Evolutionary conservation across 2,888 invertebrate species (phyloP), one percentile per base, ranked within the genome.

Genomic region (Hypolimnas misippus): DNA sequence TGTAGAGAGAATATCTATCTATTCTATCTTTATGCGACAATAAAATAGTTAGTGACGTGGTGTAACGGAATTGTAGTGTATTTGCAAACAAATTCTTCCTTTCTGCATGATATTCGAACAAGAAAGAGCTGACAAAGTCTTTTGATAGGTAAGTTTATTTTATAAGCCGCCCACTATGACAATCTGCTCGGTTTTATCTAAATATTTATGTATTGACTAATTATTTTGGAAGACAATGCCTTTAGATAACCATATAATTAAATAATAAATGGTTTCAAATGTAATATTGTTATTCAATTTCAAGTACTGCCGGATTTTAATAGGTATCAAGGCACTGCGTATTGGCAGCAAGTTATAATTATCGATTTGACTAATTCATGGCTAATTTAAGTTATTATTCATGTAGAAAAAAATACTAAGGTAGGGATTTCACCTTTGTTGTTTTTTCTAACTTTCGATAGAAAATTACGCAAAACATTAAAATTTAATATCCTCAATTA

Each of bases 241-340:
- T 19, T 21, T 31, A n/a, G 16, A 53, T 53, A 50, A n/a, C 8
- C 21, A 31, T 14, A 38, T 25, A 58, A 51, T 49, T 38, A 8
- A 42, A 46, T 8, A 61, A 58, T 56, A 55, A 56, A 55, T 40
- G 59, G 21, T 40, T 25, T 50, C 29, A 62, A 49, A 8, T 35
- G 21, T 53, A 46, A 51, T 57, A 31, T 38, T 25, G 21, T 16
- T 35, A 35, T 73, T 70, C 70, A 63, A 72, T 44, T 59, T 59
- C 68, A 71, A 73, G 75, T 79, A 54, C 40, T 56, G 44, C 55
- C 71, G 64, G 67, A 74, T 77, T 79, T 75, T 77, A 72, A 75
- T 78, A 76, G 77, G 86, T 83, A 83, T 87, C 81, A 79, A 83
- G 87, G 84, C 84, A 87, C 88, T 87, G 81, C 88, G 87, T 84